Conservation (phyloP, 1,140 invertebrate genomes). For the Ooceraea biroi region DNA sequence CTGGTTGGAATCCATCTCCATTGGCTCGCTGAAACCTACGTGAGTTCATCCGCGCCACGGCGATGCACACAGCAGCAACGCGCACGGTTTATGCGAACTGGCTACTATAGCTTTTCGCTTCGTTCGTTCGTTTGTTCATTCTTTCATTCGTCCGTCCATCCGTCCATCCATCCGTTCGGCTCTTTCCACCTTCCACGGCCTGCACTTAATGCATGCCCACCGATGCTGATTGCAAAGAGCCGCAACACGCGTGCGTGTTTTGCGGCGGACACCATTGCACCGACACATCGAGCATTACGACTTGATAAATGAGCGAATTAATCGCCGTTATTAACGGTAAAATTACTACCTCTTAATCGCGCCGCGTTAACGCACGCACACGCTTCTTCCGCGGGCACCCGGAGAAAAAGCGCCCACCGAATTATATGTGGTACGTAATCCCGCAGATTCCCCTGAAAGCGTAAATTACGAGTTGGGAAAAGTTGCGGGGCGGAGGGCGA, state of each 20-base stretch:
- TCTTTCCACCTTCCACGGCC: conserved; percentile 38
- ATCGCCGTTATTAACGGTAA: conserved; percentile 52
- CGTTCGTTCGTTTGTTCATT: conserved; percentile 45
- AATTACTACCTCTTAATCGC: conserved; percentile 41
- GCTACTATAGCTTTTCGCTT: conserved; percentile 42
- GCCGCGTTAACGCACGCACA: not conserved
- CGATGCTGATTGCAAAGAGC: conserved; percentile 37
- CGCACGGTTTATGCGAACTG: conserved; percentile 47
- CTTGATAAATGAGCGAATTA: conserved; percentile 49
- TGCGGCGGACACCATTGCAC: not conserved
- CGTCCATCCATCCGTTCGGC: conserved; percentile 38
- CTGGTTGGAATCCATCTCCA: conserved; percentile 81
- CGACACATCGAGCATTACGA: not conserved
- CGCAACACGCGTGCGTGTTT: not conserved
- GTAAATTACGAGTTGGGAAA: not conserved
- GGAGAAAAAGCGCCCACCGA: not conserved
- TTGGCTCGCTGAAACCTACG: conserved; percentile 79
- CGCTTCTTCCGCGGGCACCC: not conserved
- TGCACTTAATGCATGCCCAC: conserved; percentile 43
- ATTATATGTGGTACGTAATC: conserved; percentile 4
- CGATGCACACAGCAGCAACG: not conserved
- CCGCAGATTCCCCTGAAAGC: not conserved
- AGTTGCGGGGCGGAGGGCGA: not conserved
- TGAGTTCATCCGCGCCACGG: conserved; percentile 75
- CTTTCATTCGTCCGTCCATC: conserved; percentile 38